Evolutionary conservation across 64 coral and sea anemone genomes (phyloP).

Genomic region (Actinia tenebrosa): DNA sequence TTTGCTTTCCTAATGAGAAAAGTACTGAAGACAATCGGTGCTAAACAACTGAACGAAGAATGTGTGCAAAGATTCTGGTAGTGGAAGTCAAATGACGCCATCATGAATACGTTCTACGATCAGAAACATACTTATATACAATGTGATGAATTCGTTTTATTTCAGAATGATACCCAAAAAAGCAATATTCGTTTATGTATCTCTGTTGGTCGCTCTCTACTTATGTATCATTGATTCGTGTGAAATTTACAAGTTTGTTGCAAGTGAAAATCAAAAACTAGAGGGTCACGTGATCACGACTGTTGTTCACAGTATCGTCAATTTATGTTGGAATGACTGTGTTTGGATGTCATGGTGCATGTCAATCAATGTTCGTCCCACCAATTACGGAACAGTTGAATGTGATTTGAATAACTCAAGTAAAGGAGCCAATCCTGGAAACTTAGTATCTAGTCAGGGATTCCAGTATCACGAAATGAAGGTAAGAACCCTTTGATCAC

Average conservation of each 20-base stretch:
- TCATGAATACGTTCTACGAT: too few relatives aligned
- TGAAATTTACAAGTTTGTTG: background rate
- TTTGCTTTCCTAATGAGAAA: too few relatives aligned
- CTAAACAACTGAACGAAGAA: too few relatives aligned
- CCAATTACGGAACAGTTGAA: background rate
- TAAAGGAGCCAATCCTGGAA: constrained; percentile 7
- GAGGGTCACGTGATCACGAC: constrained; percentile 24
- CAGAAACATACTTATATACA: too few relatives aligned
- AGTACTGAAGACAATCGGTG: too few relatives aligned
- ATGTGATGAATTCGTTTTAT: background rate
- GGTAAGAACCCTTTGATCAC: background rate
- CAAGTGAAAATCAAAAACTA: background rate
- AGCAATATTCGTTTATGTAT: background rate
- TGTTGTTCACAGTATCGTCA: background rate
- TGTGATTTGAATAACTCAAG: constrained; percentile 40
- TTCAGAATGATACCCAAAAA: background rate
- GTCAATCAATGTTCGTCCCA: constrained; percentile 10
- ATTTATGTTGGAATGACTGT: constrained; percentile 1
- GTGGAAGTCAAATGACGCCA: too few relatives aligned
- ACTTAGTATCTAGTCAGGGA: background rate
- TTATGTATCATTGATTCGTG: background rate
- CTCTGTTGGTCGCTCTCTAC: background rate
- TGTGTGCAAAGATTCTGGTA: too few relatives aligned
- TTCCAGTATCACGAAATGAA: constrained; percentile 3
- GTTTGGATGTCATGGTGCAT: constrained; percentile 8